Conservation (phyloP, 1,140 invertebrate species). For the Drosophila tropicalis region DNA sequence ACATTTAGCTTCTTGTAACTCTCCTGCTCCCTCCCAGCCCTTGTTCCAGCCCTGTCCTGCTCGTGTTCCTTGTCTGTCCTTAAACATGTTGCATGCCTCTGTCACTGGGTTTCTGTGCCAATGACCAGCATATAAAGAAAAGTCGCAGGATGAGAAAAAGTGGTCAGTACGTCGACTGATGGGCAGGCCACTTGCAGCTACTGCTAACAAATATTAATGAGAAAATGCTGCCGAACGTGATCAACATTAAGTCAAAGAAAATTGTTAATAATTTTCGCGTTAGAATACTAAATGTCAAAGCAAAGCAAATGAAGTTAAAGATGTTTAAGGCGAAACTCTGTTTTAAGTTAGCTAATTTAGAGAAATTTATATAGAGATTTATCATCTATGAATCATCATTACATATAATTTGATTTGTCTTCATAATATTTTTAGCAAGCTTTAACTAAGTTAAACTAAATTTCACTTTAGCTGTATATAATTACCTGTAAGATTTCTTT, state of each 20-base stretch:
- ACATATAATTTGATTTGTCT: no score
- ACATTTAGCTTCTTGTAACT: constrained; percentile 39
- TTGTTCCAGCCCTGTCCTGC: neutral
- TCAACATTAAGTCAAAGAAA: constrained; percentile 46
- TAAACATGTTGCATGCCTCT: constrained; percentile 50
- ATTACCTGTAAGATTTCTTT: no score
- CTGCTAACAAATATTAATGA: constrained; percentile 75
- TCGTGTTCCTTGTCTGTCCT: neutral
- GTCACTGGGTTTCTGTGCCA: constrained; percentile 49
- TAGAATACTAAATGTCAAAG: constrained; percentile 34
- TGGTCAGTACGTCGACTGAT: neutral
- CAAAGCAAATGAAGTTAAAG: neutral
- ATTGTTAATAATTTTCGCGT: constrained; percentile 67
- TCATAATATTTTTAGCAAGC: no score
- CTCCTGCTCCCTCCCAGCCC: neutral
- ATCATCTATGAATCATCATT: no score
- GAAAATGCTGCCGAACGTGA: constrained; percentile 53
- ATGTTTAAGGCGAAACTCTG: neutral
- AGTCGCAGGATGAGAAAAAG: constrained; percentile 1
- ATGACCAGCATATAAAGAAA: constrained; percentile 44
- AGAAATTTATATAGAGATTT: no score
- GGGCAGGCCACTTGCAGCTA: constrained; percentile 23
- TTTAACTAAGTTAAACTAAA: no score
- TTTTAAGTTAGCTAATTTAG: no score
- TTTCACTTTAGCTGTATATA: no score